Percentiles rank a stretch among this genome's conserved stretches.
Conservation (phyloP, 2,888 invertebrate species). For the Nomada hirtipes region DNA sequence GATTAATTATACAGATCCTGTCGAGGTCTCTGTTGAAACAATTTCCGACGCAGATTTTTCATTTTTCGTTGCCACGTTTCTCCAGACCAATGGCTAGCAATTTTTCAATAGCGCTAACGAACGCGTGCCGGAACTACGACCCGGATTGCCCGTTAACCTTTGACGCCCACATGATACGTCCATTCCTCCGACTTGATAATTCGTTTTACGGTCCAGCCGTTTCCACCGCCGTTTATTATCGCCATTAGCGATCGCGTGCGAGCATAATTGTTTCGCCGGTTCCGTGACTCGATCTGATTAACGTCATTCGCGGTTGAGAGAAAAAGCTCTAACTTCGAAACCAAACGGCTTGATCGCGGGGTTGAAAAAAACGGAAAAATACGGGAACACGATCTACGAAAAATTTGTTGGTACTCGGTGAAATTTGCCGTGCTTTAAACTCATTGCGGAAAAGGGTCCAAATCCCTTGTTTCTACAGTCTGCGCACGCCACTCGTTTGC, state of each 20-base stretch:
- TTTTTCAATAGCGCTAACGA: not conserved
- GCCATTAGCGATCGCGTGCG: conserved; percentile 15
- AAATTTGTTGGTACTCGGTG: not conserved
- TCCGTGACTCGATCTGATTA: not conserved
- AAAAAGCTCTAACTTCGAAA: not conserved
- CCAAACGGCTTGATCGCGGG: not conserved
- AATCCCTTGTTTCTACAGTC: conserved; percentile 15
- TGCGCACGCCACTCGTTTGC: conserved; percentile 29
- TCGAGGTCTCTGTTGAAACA: not conserved
- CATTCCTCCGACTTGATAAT: conserved; percentile 15
- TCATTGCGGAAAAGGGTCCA: not conserved
- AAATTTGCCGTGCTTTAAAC: conserved; percentile 23
- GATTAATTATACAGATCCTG: not conserved
- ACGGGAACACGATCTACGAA: too few species aligned
- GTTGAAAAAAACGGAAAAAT: not conserved
- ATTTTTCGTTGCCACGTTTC: not conserved
- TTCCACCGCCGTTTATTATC: conserved; percentile 21
- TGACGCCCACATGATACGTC: conserved; percentile 15
- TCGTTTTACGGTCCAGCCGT: conserved; percentile 18
- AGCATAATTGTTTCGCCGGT: conserved; percentile 28
- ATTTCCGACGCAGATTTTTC: not conserved
- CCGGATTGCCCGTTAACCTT: conserved; percentile 24
- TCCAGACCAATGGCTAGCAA: not conserved
- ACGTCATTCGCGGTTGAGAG: not conserved
- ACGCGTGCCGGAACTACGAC: not conserved